Evolutionary conservation across 92 coral and sea anemone species (phyloP), one percentile per base, ranked within the genome.

Genomic region (Muricea muricata): DNA sequence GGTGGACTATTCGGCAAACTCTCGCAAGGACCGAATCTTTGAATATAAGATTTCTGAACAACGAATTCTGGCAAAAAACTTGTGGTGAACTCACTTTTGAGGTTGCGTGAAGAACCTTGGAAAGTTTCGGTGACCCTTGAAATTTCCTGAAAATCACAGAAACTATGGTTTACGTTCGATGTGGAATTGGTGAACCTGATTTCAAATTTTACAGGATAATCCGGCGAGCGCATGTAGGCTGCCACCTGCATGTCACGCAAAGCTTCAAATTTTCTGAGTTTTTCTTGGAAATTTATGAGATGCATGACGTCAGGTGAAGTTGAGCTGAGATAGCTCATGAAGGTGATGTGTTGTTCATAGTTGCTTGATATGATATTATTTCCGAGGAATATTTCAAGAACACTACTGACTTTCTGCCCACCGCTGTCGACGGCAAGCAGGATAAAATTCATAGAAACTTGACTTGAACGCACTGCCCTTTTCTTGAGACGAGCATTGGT

Each of bases 321-420:
- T 31, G 73, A 35, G 6, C 85, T 75, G n/a, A 86, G 45, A 86
- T 78, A 86, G 40, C 89, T 86, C 39, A 67, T 45, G 47, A 83
- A 82, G 34, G 41, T 70, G 26, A 79, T 7, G 37, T 54, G 26
- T 12, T 78, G 65, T 55, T 78, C 34, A 41, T 65, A 68, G 60
- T 86, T 86, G 7, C 15, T 34, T 24, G 52, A 57, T 47, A 37
- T 39, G 13, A 67, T 78, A 4, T 28, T 11, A 41, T 79, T 79
- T 86, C 50, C 30, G 20, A 79, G 61, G 28, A 21, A 17, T 78
- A 86, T 68, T 13, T 55, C 18, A 4, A 86, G 73, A 9, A 66
- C 15, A 77, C 63, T 26, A 52, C 35, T 18, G 21, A 80, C 85
- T 25, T 42, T 29, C 46, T 78, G 68, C 31, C 89, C 89, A 7